Conservation (phyloP, 1,140 invertebrate species). For the Ceratitis capitata region DNA sequence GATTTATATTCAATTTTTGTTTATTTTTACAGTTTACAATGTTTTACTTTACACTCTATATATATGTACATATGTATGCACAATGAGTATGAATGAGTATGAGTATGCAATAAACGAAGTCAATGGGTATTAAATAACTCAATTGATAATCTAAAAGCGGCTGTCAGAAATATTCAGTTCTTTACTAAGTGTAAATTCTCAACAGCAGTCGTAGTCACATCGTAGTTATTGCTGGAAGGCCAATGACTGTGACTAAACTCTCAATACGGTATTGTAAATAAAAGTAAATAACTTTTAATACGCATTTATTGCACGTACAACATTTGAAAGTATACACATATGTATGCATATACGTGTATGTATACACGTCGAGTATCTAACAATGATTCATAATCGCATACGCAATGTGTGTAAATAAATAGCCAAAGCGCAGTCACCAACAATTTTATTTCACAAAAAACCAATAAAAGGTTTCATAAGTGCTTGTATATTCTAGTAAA, state of each 20-base stretch:
- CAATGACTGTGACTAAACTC: neutral
- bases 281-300: neutral
- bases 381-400: neutral
- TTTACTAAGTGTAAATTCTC: neutral
- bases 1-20: neutral
- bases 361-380: neutral
- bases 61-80: neutral
- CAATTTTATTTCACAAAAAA: neutral
- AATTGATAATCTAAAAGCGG: slow-evolving; percentile 22
- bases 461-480: neutral
- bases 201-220: neutral
- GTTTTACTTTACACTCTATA: too few relatives aligned
- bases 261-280: neutral
- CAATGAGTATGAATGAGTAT: neutral
- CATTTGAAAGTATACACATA: too few relatives aligned
- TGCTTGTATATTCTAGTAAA: neutral
- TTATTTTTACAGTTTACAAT: too few relatives aligned
- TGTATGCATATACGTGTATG: neutral
- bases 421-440: neutral
- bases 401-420: neutral
- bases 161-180: slow-evolving; percentile 1
- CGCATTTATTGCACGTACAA: neutral
- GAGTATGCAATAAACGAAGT: neutral
- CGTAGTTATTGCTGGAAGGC: neutral
- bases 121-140: neutral